phyloP scores from a whole-genome alignment of 2,888 invertebrate genomes.

The Deroplatys truncata region DNA sequence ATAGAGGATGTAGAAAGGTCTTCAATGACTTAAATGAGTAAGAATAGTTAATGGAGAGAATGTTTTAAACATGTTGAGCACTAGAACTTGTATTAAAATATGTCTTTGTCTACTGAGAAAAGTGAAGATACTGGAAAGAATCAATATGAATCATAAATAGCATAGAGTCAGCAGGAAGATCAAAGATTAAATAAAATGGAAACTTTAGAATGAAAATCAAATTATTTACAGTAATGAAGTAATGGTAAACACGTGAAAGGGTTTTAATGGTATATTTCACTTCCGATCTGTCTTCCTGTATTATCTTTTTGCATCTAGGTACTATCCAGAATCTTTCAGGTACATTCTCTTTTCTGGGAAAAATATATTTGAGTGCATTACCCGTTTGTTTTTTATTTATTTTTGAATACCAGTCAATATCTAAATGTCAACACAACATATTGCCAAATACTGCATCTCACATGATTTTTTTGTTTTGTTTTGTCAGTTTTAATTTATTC shows the following conservation, averaged over 20 bases:
- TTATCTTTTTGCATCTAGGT: background rate
- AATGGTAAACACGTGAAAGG: background rate
- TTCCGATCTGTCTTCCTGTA: background rate
- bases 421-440: no score
- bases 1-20: background rate
- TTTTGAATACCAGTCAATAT: no score
- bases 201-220: no score
- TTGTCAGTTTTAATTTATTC: no score
- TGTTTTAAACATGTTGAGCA: no score
- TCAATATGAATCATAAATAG: background rate
- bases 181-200: background rate
- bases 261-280: background rate
- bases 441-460: no score
- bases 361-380: no score
- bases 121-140: background rate
- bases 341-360: background rate
- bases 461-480: no score
- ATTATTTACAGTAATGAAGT: no score
- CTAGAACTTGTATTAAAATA: no score
- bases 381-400: no score
- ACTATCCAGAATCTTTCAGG: background rate
- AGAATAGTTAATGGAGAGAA: no score
- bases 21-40: background rate
- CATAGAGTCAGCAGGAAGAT: background rate
- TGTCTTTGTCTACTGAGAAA: background rate